A percentile compares a stretch with the other conserved stretches of the same genome.
These are phyloP conservation scores for Acrocephalus kingi DNA, from an alignment of 2,113 vertebrate genomes.

Conservation along the genomic window DNA sequence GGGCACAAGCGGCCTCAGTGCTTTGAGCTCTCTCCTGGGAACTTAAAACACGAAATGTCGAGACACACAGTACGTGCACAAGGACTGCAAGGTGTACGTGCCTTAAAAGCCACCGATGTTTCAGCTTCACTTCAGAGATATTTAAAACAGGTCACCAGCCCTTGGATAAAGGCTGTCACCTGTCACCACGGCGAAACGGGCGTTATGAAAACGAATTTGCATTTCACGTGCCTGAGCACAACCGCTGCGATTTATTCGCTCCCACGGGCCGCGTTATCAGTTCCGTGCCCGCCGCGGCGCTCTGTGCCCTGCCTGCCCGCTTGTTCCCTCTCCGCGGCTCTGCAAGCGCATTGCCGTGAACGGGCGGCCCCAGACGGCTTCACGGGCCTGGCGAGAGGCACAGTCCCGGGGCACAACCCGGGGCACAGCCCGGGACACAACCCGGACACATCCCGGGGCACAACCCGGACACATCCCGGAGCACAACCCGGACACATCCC, in stretches of 20 bases:
- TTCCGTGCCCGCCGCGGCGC: rapidly evolving
- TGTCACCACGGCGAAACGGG: rapidly evolving
- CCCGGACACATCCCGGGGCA: neutral
- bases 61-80: rapidly evolving
- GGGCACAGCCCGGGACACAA: no score
- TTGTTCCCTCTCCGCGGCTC: rapidly evolving
- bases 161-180: neutral
- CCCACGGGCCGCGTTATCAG: rapidly evolving
- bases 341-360: rapidly evolving
- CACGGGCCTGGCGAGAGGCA: rapidly evolving
- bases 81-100: rapidly evolving
- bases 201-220: rapidly evolving
- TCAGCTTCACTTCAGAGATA: neutral
- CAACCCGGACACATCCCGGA: neutral
- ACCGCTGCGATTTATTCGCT: rapidly evolving
- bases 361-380: rapidly evolving
- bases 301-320: rapidly evolving
- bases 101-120: rapidly evolving
- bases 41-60: rapidly evolving
- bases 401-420: neutral
- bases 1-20: rapidly evolving
- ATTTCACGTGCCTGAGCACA: neutral
- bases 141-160: rapidly evolving
- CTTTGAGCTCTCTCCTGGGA: rapidly evolving
- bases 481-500: no score